phyloP scores from a whole-genome alignment of 2,797 vertebrate genomes.

The Melanotaenia boesemani region DNA sequence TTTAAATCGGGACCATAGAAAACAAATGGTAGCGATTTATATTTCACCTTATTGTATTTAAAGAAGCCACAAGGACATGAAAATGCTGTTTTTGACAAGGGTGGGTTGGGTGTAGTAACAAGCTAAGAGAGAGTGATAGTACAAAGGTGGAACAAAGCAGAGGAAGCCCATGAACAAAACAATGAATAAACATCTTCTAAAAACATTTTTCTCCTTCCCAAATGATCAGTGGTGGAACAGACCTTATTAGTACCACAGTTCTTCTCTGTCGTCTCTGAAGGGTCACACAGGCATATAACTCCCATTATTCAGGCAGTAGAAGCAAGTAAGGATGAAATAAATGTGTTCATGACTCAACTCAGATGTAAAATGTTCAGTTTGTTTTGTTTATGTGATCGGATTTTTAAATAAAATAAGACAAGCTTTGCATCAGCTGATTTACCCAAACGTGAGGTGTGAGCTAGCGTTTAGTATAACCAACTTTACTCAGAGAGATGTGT shows the following conservation, averaged over 20 bases:
- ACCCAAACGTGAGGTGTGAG: not conserved
- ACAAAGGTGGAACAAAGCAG: not conserved
- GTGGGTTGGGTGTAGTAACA: not conserved
- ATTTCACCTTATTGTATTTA: slow-evolving; percentile 30
- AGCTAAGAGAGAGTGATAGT: not conserved
- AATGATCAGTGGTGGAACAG: no score
- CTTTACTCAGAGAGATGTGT: no score
- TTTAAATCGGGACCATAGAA: slow-evolving; percentile 17
- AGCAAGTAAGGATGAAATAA: not conserved
- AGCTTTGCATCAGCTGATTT: not conserved
- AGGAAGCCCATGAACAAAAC: no score
- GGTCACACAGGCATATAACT: no score
- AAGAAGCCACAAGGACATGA: slow-evolving; percentile 27
- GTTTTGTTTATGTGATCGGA: no score
- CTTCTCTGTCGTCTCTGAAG: no score
- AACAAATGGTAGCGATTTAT: slow-evolving; percentile 43
- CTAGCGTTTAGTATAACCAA: not conserved
- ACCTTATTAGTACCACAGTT: no score
- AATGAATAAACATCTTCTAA: no score
- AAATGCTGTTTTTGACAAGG: slow-evolving; percentile 22
- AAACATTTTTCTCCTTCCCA: no score
- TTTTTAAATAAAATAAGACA: not conserved
- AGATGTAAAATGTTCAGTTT: not conserved
- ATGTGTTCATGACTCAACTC: not conserved
- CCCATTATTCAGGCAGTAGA: not conserved